Base-by-base conservation (phyloP, 1,140 invertebrate genomes). In the Anagrus nilaparvatae region DNA sequence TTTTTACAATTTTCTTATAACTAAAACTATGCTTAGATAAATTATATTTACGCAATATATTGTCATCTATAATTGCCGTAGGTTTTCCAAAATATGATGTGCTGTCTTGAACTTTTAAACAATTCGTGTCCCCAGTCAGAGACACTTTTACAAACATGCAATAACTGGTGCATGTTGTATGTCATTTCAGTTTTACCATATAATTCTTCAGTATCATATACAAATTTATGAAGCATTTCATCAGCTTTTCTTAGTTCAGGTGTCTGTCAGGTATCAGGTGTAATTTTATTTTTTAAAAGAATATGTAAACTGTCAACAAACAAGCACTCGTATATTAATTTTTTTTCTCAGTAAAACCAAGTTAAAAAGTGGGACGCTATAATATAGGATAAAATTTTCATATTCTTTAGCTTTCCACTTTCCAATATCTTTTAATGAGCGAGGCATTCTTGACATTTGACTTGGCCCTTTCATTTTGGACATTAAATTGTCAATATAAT, bases 1-100 rank as follows among this genome's bases (percentile, higher is more conserved):
- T 18, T 17, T 4, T 8, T 6, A 1, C 68, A 27, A n/a, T 44
- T 35, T 8, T 44, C n/a, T n/a, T n/a, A n/a, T n/a, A n/a, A n/a
- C n/a, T n/a, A n/a, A n/a, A n/a, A n/a, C n/a, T n/a, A n/a, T n/a
- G n/a, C n/a, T n/a, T n/a, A n/a, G n/a, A n/a, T n/a, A n/a, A n/a
- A n/a, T n/a, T n/a, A n/a, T n/a, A n/a, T n/a, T n/a, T n/a, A n/a
- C n/a, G n/a, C n/a, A n/a, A n/a, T n/a, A n/a, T n/a, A n/a, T n/a
- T n/a, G n/a, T n/a, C n/a, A n/a, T n/a, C n/a, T n/a, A n/a, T n/a
- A n/a, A n/a, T n/a, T n/a, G n/a, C n/a, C n/a, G n/a, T n/a, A n/a
- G n/a, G n/a, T n/a, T n/a, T n/a, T n/a, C n/a, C n/a, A n/a, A n/a
- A n/a, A n/a, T n/a, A n/a, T n/a, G n/a, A n/a, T n/a, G n/a, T 30